Evolutionary conservation across 2,113 vertebrate genomes (phyloP).

Genomic region (Lynx canadensis): DNA sequence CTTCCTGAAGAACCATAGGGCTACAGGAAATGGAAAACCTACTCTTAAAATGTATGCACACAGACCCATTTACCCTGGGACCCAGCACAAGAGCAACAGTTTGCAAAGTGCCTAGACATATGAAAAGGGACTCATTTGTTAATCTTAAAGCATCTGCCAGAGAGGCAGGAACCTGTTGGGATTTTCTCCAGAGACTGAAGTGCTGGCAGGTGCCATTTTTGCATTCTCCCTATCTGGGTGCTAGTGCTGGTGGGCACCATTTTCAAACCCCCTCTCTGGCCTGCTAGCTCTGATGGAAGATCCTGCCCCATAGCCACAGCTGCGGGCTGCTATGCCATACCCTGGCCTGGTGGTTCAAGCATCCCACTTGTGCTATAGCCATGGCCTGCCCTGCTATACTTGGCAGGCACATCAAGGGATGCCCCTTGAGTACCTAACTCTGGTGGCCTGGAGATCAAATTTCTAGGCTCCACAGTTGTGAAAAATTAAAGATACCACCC

Average conservation of each 20-base stretch:
- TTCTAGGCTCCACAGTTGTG: not conserved
- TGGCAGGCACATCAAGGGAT: not conserved
- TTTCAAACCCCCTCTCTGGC: not conserved
- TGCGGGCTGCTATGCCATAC: not conserved
- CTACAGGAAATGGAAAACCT: not conserved
- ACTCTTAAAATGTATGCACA: not conserved
- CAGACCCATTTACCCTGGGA: not conserved
- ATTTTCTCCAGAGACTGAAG: not conserved
- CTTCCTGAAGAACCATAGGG: not conserved
- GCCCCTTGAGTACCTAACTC: not conserved
- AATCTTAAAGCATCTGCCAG: not conserved
- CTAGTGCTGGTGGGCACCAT: not conserved
- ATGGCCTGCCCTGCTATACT: not conserved
- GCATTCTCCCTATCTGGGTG: not conserved
- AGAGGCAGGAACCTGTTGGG: not conserved
- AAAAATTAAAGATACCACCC: not conserved
- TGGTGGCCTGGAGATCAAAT: not conserved
- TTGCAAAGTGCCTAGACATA: not conserved
- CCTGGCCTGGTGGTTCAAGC: not conserved
- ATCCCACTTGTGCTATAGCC: not conserved
- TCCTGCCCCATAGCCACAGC: not conserved
- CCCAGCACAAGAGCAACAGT: not conserved
- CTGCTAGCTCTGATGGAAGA: not conserved
- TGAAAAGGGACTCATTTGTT: not conserved
- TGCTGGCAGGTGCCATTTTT: not conserved